Evolutionary conservation across 2,888 invertebrate genomes (phyloP).

Genomic region (Cephus runcator): DNA sequence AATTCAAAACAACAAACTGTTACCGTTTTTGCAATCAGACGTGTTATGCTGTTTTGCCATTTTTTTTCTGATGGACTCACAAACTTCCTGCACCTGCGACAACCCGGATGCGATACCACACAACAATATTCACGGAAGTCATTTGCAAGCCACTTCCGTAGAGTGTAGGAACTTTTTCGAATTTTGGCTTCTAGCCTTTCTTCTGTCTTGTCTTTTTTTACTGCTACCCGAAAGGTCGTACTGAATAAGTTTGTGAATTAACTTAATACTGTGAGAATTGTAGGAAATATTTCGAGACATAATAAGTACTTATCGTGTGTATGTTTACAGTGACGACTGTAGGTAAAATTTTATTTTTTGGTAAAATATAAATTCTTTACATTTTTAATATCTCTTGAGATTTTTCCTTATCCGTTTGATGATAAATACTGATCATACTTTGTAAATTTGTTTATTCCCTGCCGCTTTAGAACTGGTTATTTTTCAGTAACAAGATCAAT

Average conservation of each 20-base stretch:
- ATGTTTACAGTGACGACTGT: background rate
- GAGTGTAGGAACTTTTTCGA: background rate
- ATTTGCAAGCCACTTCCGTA: background rate
- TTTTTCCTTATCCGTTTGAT: background rate
- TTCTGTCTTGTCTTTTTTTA: background rate
- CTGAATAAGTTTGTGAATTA: background rate
- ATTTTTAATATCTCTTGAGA: background rate
- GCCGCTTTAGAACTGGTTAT: background rate
- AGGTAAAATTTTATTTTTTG: background rate
- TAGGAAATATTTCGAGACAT: background rate
- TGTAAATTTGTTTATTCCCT: background rate
- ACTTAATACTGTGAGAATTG: background rate
- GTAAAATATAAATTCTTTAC: background rate
- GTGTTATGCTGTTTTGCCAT: background rate
- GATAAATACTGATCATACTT: background rate
- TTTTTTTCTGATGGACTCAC: background rate
- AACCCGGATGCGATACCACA: constrained; percentile 1
- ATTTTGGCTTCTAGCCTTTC: background rate
- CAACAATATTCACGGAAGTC: background rate
- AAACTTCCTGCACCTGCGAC: constrained; percentile 32
- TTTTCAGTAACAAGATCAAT: background rate
- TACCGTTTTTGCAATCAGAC: background rate
- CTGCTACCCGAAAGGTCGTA: background rate
- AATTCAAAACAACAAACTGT: background rate
- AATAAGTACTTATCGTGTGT: background rate